Evolutionary conservation across 2,797 vertebrate species (phyloP).

Genomic region (Pitangus sulphuratus): DNA sequence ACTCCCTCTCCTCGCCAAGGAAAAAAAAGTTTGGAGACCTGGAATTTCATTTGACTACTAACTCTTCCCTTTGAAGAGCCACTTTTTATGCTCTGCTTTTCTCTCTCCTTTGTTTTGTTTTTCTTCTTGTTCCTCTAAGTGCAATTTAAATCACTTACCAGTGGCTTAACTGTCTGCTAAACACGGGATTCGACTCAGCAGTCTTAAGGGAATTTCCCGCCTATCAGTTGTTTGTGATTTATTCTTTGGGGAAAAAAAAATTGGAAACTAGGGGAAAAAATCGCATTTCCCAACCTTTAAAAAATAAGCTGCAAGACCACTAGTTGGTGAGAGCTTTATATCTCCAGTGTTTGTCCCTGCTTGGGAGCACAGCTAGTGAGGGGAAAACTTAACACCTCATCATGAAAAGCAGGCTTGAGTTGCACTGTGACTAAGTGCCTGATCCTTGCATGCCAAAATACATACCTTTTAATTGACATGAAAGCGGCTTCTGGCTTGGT

Average conservation of each 20-base stretch:
- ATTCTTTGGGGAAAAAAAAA: background rate
- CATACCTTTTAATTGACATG: conserved; percentile 20
- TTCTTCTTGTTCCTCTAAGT: background rate
- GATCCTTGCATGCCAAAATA: conserved; percentile 17
- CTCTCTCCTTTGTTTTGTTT: background rate
- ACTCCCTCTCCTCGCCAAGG: no score
- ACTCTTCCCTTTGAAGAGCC: background rate
- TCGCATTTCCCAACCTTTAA: background rate
- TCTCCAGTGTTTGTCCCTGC: background rate
- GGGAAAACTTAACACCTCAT: background rate
- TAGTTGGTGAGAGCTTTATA: background rate
- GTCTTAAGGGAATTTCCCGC: background rate
- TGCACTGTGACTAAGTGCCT: background rate
- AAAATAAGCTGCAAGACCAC: background rate
- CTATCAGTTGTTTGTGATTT: background rate
- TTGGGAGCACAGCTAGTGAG: background rate
- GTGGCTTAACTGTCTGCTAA: background rate
- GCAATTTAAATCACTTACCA: background rate
- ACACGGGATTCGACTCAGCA: accelerated
- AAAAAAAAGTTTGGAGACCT: background rate
- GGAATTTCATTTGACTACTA: background rate
- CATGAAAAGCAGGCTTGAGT: background rate
- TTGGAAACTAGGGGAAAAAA: background rate
- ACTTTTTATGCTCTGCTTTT: background rate
- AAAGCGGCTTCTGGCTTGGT: conserved; percentile 14